These are phyloP conservation scores for Argyresthia albistria DNA, from an alignment of 2,888 invertebrate species.

Conservation along the genomic window DNA sequence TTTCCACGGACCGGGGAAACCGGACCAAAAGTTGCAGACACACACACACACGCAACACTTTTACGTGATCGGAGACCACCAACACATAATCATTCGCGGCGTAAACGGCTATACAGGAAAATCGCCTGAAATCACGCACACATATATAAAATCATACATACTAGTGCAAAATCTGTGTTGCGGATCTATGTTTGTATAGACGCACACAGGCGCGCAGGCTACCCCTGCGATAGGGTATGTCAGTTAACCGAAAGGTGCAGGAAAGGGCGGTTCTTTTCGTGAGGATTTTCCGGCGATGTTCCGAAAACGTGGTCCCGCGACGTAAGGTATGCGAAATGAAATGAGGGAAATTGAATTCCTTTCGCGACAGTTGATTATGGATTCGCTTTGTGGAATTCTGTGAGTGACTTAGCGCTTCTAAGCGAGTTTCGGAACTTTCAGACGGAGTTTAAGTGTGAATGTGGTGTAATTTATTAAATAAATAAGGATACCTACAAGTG, in stretches of 20 bases:
- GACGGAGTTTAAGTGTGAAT: background rate
- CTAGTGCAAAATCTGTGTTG: constrained; percentile 14
- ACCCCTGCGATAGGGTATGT: constrained; percentile 49
- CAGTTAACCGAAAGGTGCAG: constrained; percentile 21
- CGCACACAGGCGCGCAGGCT: constrained; percentile 28
- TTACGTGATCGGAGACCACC: constrained; percentile 41
- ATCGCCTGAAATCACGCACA: constrained; percentile 36
- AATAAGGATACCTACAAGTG: too few species aligned
- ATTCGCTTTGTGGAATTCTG: background rate
- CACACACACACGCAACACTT: constrained; percentile 25
- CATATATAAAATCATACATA: constrained; percentile 35
- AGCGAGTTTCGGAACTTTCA: background rate
- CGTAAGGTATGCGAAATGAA: background rate
- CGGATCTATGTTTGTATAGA: constrained; percentile 21
- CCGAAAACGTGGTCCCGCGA: background rate
- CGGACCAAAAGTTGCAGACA: constrained; percentile 24
- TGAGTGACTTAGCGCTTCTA: background rate
- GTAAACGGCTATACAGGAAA: constrained; percentile 22
- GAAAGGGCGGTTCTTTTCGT: background rate
- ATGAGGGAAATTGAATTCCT: background rate
- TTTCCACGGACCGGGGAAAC: constrained; percentile 26
- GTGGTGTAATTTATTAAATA: too few species aligned
- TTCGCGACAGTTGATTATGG: background rate
- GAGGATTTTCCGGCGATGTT: background rate
- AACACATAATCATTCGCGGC: constrained; percentile 17